Evolutionary conservation across 2,888 invertebrate species (phyloP).

Genomic region (Noctua janthina): DNA sequence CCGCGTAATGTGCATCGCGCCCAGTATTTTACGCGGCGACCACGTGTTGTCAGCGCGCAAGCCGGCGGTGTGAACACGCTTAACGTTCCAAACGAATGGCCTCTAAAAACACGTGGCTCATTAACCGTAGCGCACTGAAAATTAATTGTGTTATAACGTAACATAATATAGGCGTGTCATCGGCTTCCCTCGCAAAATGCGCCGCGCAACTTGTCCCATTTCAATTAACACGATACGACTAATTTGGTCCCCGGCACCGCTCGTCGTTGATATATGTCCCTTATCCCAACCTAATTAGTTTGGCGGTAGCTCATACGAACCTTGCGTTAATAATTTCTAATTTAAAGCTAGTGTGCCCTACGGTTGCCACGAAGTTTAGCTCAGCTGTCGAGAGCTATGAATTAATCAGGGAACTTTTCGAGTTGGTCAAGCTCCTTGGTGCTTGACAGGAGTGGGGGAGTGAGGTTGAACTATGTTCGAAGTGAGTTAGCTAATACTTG

Average conservation of each 20-base stretch:
- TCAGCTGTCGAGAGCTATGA: conserved; percentile 59
- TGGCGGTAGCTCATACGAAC: conserved; percentile 65
- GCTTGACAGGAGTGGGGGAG: conserved; percentile 37
- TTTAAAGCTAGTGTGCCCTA: conserved; percentile 60
- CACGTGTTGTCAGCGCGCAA: conserved; percentile 62
- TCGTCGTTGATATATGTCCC: conserved; percentile 68
- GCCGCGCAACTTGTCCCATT: conserved; percentile 66
- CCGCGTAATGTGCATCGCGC: conserved; percentile 52
- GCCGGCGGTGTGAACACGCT: conserved; percentile 50
- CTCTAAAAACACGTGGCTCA: conserved; percentile 69
- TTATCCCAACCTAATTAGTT: conserved; percentile 71
- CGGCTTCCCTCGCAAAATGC: conserved; percentile 64
- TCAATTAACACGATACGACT: conserved; percentile 68
- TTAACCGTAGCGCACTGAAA: conserved; percentile 64
- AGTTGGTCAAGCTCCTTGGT: conserved; percentile 63
- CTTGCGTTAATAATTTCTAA: conserved; percentile 66
- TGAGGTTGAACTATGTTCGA: conserved; percentile 50
- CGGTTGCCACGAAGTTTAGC: conserved; percentile 44
- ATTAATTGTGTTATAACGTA: conserved; percentile 69
- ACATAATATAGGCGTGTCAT: conserved; percentile 66
- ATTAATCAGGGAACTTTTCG: conserved; percentile 64
- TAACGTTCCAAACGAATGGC: conserved; percentile 64
- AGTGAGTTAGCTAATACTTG: conserved; percentile 63
- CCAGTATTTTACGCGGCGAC: conserved; percentile 59
- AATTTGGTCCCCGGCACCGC: conserved; percentile 66